Evolutionary conservation across 2,888 invertebrate genomes (phyloP).

Genomic region (Meiosimyza platycephala): DNA sequence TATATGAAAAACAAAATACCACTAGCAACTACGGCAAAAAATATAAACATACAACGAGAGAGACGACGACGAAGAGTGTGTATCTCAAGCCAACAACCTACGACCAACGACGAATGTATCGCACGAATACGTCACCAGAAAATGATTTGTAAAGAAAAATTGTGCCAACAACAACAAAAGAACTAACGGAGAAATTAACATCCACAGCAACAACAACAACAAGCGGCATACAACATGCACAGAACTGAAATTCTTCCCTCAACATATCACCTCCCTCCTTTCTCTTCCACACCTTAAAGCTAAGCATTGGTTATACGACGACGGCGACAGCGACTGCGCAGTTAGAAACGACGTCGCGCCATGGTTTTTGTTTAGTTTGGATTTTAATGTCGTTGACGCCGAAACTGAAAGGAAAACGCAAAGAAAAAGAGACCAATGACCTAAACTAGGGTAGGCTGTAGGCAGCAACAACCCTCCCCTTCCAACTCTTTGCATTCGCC

Average conservation of each 20-base stretch:
- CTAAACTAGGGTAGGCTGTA: constrained; percentile 58
- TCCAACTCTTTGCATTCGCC: too few relatives aligned
- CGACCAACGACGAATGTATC: neutral
- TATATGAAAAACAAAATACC: neutral
- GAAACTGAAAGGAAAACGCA: constrained; percentile 42
- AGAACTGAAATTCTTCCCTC: neutral
- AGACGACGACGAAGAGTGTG: neutral
- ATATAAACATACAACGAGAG: constrained; percentile 1
- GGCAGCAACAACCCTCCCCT: constrained; percentile 29
- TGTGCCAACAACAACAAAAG: constrained; percentile 54
- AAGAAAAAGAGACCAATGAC: constrained; percentile 63
- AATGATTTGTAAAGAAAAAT: constrained; percentile 47
- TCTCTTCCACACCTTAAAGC: neutral
- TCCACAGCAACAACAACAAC: constrained; percentile 32
- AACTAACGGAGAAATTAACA: constrained; percentile 42
- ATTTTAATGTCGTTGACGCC: constrained; percentile 64
- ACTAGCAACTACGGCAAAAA: neutral
- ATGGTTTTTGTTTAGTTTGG: constrained; percentile 42
- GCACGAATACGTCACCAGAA: constrained; percentile 35
- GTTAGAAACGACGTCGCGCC: constrained; percentile 41
- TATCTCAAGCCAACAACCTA: too few relatives aligned
- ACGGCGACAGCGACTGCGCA: constrained; percentile 39
- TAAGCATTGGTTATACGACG: neutral
- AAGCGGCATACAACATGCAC: constrained; percentile 3
- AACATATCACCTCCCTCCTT: neutral